A percentile compares a stretch with the other conserved stretches of the same genome.
phyloP scores from a whole-genome alignment of 2,797 vertebrate species.

The Chelidonichthys spinosus region DNA sequence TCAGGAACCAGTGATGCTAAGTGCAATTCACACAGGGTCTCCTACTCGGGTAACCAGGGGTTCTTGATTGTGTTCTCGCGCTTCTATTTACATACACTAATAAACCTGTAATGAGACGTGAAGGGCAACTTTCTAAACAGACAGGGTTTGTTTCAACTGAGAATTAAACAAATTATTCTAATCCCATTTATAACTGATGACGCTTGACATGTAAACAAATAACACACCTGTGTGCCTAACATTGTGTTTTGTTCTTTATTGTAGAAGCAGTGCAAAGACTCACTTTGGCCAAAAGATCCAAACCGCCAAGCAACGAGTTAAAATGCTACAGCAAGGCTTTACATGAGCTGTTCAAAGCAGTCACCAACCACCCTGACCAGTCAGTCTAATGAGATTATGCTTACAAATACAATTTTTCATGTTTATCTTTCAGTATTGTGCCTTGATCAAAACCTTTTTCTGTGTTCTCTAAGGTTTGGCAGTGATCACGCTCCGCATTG shows the following conservation, averaged over 20 bases:
- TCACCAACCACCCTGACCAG: slow-evolving; percentile 70
- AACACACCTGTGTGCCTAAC: neutral
- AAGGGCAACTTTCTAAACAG: neutral
- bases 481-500: slow-evolving; percentile 57
- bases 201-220: neutral
- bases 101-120: neutral
- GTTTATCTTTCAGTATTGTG: neutral
- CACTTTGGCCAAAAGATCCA: slow-evolving; percentile 53
- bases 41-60: neutral
- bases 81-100: neutral
- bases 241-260: slow-evolving; percentile 1
- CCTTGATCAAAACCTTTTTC: neutral
- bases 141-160: neutral
- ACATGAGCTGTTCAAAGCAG: slow-evolving; percentile 71
- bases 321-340: slow-evolving; percentile 68
- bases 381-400: slow-evolving; percentile 57
- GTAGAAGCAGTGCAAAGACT: slow-evolving; percentile 29
- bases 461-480: slow-evolving; percentile 68
- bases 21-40: neutral
- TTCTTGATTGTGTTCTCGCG: neutral
- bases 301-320: slow-evolving; percentile 57
- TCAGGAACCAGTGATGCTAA: slow-evolving; percentile 34
- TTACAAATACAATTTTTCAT: neutral
- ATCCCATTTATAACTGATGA: neutral
- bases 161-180: neutral